Base-by-base conservation (phyloP, 2,888 invertebrate species). In the Petrolisthes manimaculis region DNA sequence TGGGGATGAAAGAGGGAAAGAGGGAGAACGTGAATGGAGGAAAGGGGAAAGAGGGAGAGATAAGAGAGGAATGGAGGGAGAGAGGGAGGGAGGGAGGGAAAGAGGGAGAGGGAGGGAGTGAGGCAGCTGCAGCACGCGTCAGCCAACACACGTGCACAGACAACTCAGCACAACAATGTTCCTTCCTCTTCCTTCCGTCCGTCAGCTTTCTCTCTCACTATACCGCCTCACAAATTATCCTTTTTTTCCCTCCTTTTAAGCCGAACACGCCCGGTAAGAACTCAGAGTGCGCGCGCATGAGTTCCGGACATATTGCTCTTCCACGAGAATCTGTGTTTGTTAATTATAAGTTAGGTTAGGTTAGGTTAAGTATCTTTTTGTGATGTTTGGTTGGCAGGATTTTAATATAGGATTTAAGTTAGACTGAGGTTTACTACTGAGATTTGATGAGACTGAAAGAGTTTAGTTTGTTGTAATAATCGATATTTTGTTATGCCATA, bases 81-180 rank as follows among this genome's bases (percentile, higher is more conserved):
- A 53, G 69, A 69, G 14, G 56, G 61, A 56, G 61, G 67, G 61
- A 69, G 37, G 12, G 51, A 69, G 24, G 37, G 53, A 37, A 21
- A 74, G 74, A 74, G 54, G 18, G 53, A 54, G 21, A 83, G 54
- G 56, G 61, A 21, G 21, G 24, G 61, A n/a, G 61, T 61, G 79
- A n/a, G 79, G 54, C 79, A 79, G 79, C 79, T 79, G 79, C 79
- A 51, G 79, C 82, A 69, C 80, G 82, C 67, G 82, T 69, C 82
- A 18, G n/a, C 69, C 69, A 67, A 4, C 80, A 51, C 83, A 83
- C 83, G 83, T 83, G 83, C 83, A 55, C n/a, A 5, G 55, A 75
- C 51, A n/a, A n/a, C n/a, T n/a, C n/a, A n/a, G n/a, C 75, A 83
- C 75, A 83, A 83, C 75, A 75, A 83, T 75, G 82, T 69, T 75